These are phyloP conservation scores for Mesorhabditis sp. DNA, from an alignment of 2,888 invertebrate genomes.

Conservation along the genomic window DNA sequence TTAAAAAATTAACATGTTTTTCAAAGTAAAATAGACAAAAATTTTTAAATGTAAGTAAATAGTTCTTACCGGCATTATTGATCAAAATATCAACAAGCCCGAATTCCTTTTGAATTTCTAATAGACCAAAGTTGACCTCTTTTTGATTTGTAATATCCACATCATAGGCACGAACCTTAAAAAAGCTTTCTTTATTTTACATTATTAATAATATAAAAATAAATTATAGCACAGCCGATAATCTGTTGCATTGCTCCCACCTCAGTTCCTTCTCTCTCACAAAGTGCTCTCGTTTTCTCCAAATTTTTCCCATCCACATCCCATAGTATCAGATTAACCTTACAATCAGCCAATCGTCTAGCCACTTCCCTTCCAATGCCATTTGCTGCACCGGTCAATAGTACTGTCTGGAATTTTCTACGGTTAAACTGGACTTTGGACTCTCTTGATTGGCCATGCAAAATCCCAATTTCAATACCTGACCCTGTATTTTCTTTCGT, in stretches of 20 bases:
- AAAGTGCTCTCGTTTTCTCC: not conserved
- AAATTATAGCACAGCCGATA: no score
- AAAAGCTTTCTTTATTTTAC: not conserved
- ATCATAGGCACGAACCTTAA: not conserved
- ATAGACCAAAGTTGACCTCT: not conserved
- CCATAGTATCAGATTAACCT: slow-evolving; percentile 1
- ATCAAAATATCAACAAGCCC: not conserved
- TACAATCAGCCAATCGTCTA: not conserved
- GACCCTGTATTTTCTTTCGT: slow-evolving; percentile 4
- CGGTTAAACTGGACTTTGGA: no score
- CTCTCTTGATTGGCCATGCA: not conserved
- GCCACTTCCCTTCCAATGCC: not conserved
- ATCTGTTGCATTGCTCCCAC: not conserved
- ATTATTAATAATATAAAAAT: not conserved
- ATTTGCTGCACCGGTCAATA: not conserved
- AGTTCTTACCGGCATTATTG: not conserved
- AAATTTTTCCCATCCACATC: slow-evolving; percentile 4
- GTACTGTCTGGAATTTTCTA: not conserved
- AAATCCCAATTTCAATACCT: not conserved
- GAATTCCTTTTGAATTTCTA: not conserved
- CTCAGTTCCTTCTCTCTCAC: not conserved
- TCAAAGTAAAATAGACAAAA: not conserved
- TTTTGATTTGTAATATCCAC: slow-evolving; percentile 4
- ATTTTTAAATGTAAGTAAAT: not conserved
- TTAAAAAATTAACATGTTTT: no score